Percentiles rank a stretch among this genome's conserved stretches.
These are phyloP conservation scores for Campoletis raptor DNA, from an alignment of 2,888 invertebrate genomes.

Conservation along the genomic window DNA sequence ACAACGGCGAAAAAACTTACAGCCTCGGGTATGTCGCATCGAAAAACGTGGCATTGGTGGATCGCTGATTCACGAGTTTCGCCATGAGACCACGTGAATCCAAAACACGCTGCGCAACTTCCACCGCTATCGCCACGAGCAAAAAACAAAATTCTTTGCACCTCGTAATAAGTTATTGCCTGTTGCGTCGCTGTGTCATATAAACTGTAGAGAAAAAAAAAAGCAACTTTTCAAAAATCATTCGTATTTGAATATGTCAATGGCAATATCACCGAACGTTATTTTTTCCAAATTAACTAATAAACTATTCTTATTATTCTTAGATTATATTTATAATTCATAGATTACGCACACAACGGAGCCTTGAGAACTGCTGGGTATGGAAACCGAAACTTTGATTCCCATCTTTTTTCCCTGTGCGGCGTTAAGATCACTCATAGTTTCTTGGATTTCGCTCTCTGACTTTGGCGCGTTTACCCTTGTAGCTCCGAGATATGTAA, in stretches of 20 bases:
- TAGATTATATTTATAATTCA: not conserved
- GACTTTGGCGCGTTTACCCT: conserved; percentile 96
- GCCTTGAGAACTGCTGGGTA: conserved; percentile 97
- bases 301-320: not conserved
- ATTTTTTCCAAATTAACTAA: no score
- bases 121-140: conserved; percentile 94
- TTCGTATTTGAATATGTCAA: not conserved
- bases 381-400: conserved; percentile 95
- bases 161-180: conserved; percentile 94
- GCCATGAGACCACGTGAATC: conserved; percentile 98
- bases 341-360: conserved; percentile 93
- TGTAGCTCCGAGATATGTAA: conserved; percentile 96
- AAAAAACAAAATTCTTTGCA: conserved; percentile 97
- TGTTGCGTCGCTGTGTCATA: conserved; percentile 93
- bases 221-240: not conserved
- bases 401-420: conserved; percentile 90
- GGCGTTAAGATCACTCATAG: conserved; percentile 96
- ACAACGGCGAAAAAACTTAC: conserved; percentile 86
- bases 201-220: conserved; percentile 85
- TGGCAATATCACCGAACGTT: not conserved
- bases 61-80: conserved; percentile 94
- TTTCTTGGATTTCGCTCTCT: conserved; percentile 95
- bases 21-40: conserved; percentile 97
- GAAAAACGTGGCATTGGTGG: conserved; percentile 98
- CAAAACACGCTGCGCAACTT: conserved; percentile 97